Evolutionary conservation across 2,888 invertebrate genomes (phyloP).

Genomic region (Scaptomyza reducta): DNA sequence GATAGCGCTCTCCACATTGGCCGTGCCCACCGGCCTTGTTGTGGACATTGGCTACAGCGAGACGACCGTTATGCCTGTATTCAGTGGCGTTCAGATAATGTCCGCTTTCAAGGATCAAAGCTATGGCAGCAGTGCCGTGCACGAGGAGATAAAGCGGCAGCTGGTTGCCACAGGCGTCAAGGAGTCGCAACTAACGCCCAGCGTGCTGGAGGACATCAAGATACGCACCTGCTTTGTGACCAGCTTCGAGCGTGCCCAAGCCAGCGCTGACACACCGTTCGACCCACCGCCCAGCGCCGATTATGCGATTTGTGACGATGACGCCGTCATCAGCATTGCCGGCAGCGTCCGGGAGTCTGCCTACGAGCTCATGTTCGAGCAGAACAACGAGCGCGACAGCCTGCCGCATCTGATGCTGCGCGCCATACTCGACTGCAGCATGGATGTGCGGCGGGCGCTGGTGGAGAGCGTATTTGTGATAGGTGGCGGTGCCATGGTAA

Average conservation of each 20-base stretch:
- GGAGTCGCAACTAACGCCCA: slow-evolving; percentile 84
- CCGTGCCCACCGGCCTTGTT: slow-evolving; percentile 92
- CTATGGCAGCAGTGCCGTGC: slow-evolving; percentile 90
- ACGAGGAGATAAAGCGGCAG: slow-evolving; percentile 86
- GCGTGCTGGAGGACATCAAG: slow-evolving; percentile 90
- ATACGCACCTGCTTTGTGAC: slow-evolving; percentile 96
- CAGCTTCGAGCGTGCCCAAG: slow-evolving; percentile 88
- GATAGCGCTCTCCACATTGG: slow-evolving; percentile 92
- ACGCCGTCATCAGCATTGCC: slow-evolving; percentile 86
- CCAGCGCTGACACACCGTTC: slow-evolving; percentile 84
- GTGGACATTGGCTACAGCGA: slow-evolving; percentile 95
- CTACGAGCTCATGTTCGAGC: slow-evolving; percentile 93
- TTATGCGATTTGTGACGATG: slow-evolving; percentile 88
- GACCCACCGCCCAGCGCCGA: slow-evolving; percentile 86
- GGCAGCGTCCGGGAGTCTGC: slow-evolving; percentile 91
- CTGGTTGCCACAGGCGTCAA: slow-evolving; percentile 85
- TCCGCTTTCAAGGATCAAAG: slow-evolving; percentile 93
- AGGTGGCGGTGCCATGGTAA: slow-evolving; percentile 93
- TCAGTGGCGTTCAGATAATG: slow-evolving; percentile 93
- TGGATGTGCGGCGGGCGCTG: slow-evolving; percentile 91
- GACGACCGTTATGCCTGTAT: slow-evolving; percentile 92
- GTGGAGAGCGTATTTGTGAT: slow-evolving; percentile 93
- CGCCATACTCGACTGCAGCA: slow-evolving; percentile 91
- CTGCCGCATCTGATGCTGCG: slow-evolving; percentile 94
- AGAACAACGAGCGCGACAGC: slow-evolving; percentile 92